Conservation (phyloP, 1,140 invertebrate genomes). For the Sitophilus oryzae region DNA sequence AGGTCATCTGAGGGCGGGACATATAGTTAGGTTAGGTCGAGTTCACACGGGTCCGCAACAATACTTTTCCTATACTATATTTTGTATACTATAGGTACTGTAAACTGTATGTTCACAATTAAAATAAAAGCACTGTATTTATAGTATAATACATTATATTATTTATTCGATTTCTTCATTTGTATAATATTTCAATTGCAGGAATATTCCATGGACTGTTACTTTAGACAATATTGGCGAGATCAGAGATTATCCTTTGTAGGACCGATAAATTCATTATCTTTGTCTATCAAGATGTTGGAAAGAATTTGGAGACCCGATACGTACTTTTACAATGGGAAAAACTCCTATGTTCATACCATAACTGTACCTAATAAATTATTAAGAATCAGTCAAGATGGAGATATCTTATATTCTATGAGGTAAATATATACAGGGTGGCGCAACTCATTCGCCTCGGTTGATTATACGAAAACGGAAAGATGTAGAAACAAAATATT, state of each 20-base stretch:
- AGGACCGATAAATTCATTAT: slow-evolving; percentile 73
- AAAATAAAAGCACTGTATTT: no score
- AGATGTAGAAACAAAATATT: no score
- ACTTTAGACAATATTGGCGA: slow-evolving; percentile 87
- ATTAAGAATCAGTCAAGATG: slow-evolving; percentile 79
- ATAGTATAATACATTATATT: no score
- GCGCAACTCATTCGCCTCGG: no score
- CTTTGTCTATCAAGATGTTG: slow-evolving; percentile 84
- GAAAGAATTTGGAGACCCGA: slow-evolving; percentile 93
- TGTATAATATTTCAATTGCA: slow-evolving; percentile 43
- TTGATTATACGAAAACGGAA: no score
- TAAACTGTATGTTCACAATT: no score
- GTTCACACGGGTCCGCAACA: no score
- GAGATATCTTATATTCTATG: slow-evolving; percentile 91
- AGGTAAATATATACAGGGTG: slow-evolving; percentile 55
- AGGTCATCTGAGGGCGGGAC: no score
- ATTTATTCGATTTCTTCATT: no score
- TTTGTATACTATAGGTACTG: no score
- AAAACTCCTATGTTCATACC: slow-evolving; percentile 89
- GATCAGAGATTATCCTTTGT: slow-evolving; percentile 77
- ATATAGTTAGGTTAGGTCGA: no score
- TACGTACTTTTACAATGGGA: slow-evolving; percentile 91
- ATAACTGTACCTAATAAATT: slow-evolving; percentile 94
- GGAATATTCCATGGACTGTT: slow-evolving; percentile 97
- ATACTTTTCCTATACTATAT: no score